A percentile compares a stretch with the other conserved stretches of the same genome.
These are phyloP conservation scores for Cyclura pinguis DNA, from an alignment of 2,797 vertebrate species.

Conservation along the genomic window DNA sequence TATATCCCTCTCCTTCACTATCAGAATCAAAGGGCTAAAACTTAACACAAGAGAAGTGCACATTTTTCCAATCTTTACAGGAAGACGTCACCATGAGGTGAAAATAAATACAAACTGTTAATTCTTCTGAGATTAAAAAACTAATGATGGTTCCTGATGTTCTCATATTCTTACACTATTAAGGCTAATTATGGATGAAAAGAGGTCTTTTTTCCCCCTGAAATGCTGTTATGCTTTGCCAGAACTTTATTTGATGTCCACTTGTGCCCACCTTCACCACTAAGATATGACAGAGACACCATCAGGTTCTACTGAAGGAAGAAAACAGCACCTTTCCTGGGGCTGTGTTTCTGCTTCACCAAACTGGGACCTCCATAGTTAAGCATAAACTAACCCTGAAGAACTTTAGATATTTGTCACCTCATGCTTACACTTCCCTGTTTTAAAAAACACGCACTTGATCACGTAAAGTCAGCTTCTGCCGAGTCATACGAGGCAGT, in stretches of 20 bases:
- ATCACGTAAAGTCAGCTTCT: not conserved
- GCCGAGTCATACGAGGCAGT: not conserved
- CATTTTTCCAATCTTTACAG: not conserved
- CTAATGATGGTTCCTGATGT: not conserved
- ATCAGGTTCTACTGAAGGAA: conserved; percentile 1
- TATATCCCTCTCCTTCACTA: not conserved
- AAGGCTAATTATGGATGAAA: not conserved
- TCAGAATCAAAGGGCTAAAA: not conserved
- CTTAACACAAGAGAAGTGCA: not conserved
- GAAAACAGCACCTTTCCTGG: not conserved
- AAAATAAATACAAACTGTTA: not conserved
- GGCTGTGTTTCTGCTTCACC: not conserved
- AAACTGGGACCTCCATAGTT: not conserved
- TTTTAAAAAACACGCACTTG: not conserved
- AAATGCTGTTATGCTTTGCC: not conserved
- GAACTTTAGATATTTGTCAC: not conserved
- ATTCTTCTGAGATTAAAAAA: not conserved
- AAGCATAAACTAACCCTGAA: not conserved
- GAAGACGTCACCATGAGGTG: not conserved
- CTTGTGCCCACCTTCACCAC: not conserved
- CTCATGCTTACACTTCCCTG: not conserved
- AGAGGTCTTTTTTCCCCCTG: not conserved
- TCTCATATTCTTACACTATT: not conserved
- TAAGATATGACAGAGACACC: not conserved
- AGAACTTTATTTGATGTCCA: not conserved